Evolutionary conservation across 92 coral and sea anemone species (phyloP), one percentile per base, ranked within the genome.

Genomic region (Pocillopora meandrina): DNA sequence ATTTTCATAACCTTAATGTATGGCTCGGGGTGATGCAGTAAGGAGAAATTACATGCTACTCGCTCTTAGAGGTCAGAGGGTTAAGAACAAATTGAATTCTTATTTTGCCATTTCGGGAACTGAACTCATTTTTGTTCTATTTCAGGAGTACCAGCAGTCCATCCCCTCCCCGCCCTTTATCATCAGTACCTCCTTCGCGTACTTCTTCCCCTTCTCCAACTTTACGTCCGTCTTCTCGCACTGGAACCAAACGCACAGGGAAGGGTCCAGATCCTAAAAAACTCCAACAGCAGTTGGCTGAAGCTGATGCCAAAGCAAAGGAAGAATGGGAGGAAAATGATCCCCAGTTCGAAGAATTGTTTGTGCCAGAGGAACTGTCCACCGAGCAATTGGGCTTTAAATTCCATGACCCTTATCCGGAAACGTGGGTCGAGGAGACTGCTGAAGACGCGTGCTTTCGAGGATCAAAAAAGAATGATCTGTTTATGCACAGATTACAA

Each of bases 371-470:
- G 23, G 73, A 86, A 65, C 75, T 35, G 17, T 82, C 82, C 71
- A 76, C 74, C 3, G 93, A 90, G 60, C 92, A 82, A 56, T 60
- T 80, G 81, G 85, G 63, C 15, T 90, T 89, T 65, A 60, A 77
- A 73, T 94, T 89, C 71, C 98, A 94, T 71, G 93, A 94, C 83
- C 98, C 98, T n/a, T 94, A 92, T 76, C 98, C 98, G 17, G 84
- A 90, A 18, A 87, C 85, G 10, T 94, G 98, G 98, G 98, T 94
- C 17, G 90, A 92, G 65, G 98, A 94, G 80, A 87, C 92, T 74
- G 92, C 92, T 9, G 92, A 94, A 75, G 93, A 75, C 65, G 95
- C 84, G 18, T 89, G 91, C 69, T 94, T 89, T 77, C 79, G 93
- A 75, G 98, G 95, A 31, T 76, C 90, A 52, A 92, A 88, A 82